These are phyloP conservation scores for Cochlearius cochlearius DNA, from an alignment of 2,113 vertebrate genomes.

Conservation along the genomic window DNA sequence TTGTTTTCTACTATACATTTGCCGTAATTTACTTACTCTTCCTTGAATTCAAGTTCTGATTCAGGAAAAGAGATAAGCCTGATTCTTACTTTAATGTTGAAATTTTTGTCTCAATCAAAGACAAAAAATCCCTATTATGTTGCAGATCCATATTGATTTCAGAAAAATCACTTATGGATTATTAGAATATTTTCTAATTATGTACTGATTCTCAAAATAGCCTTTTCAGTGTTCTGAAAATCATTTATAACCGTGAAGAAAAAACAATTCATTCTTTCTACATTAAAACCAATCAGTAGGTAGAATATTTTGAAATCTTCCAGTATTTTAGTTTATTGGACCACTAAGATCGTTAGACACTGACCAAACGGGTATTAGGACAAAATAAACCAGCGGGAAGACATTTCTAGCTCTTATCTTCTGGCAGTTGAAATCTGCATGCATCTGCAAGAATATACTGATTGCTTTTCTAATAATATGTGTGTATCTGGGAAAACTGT, in stretches of 20 bases:
- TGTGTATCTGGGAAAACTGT: neutral
- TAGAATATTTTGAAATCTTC: neutral
- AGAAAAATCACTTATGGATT: neutral
- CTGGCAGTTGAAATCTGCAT: neutral
- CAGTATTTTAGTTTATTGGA: neutral
- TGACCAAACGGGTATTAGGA: neutral
- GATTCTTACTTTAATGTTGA: neutral
- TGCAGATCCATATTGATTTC: neutral
- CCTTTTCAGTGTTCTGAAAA: neutral
- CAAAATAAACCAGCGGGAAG: neutral
- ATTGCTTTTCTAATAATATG: neutral
- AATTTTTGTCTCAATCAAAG: neutral
- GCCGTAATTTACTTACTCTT: neutral
- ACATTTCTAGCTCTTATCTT: neutral
- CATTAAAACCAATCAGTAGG: neutral
- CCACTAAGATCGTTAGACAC: neutral
- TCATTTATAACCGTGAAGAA: neutral
- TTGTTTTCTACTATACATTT: neutral
- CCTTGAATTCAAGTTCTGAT: neutral
- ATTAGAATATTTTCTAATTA: neutral
- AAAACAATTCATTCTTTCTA: neutral
- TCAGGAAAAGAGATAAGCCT: neutral
- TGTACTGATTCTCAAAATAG: neutral
- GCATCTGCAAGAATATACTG: neutral
- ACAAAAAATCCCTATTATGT: rapidly evolving